These are phyloP conservation scores for Agrotis clavis DNA, from an alignment of 2,888 invertebrate species.

Conservation along the genomic window DNA sequence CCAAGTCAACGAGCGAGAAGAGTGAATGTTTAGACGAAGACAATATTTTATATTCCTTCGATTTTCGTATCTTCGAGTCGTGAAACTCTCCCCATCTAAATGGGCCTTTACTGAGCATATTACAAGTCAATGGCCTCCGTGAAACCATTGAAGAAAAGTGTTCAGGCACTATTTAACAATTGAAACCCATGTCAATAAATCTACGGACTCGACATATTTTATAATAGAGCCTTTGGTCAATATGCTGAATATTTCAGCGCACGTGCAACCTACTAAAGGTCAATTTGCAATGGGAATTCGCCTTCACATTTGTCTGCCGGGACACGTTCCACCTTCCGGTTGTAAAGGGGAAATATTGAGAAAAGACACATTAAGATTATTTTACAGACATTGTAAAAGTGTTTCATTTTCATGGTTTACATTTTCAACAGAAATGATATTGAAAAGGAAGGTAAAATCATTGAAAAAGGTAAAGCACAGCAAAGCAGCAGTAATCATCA, in stretches of 20 bases:
- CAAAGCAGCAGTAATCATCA: too few relatives aligned
- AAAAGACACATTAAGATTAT: constrained; percentile 2
- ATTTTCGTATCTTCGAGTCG: too few relatives aligned
- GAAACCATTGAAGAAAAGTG: constrained; percentile 3
- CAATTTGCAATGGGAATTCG: constrained; percentile 69
- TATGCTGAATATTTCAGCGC: constrained; percentile 60
- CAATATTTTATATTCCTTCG: too few relatives aligned
- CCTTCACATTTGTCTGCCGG: constrained; percentile 8
- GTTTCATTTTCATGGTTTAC: not conserved
- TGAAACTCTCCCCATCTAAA: too few relatives aligned
- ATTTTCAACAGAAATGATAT: not conserved
- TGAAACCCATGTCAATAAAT: constrained; percentile 40
- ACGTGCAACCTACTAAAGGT: constrained; percentile 61
- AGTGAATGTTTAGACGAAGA: too few relatives aligned
- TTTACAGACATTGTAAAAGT: constrained; percentile 1
- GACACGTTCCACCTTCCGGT: constrained; percentile 15
- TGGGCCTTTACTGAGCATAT: not conserved
- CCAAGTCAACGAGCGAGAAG: too few relatives aligned
- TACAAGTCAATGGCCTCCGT: too few relatives aligned
- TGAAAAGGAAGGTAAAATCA: not conserved
- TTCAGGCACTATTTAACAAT: constrained; percentile 28
- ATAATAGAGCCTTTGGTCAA: constrained; percentile 50
- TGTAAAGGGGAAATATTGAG: constrained; percentile 5
- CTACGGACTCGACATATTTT: constrained; percentile 21
- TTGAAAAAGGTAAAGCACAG: too few relatives aligned